Evolutionary conservation across 2,888 invertebrate species (phyloP).

Genomic region (Pammene fasciana): DNA sequence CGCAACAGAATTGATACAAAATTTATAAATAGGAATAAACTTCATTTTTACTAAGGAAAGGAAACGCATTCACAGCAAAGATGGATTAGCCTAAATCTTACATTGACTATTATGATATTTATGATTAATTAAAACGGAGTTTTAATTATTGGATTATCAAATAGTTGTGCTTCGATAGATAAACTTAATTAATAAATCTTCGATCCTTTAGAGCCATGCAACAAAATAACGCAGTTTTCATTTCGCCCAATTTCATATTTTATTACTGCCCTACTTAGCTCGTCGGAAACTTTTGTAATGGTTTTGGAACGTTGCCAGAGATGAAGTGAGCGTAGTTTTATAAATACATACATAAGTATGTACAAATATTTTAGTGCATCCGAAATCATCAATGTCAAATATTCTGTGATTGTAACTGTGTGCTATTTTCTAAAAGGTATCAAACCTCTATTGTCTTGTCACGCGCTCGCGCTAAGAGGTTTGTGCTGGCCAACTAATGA

Average conservation of each 20-base stretch:
- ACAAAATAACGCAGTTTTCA: slow-evolving; percentile 50
- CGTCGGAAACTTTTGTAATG: slow-evolving; percentile 73
- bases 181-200: slow-evolving; percentile 6
- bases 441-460: no score
- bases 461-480: no score
- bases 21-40: slow-evolving; percentile 42
- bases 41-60: slow-evolving; percentile 35
- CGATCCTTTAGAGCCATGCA: slow-evolving; percentile 16
- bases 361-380: neutral
- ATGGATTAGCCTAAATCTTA: no score
- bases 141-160: neutral
- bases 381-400: slow-evolving; percentile 13
- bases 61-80: slow-evolving; percentile 37
- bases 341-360: slow-evolving; percentile 42
- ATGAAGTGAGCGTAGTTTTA: slow-evolving; percentile 53
- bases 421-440: no score
- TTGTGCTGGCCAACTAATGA: no score
- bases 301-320: slow-evolving; percentile 70
- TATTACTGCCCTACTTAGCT: slow-evolving; percentile 70
- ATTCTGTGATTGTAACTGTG: no score
- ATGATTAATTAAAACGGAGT: no score
- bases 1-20: slow-evolving; percentile 30
- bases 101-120: no score
- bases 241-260: slow-evolving; percentile 66
- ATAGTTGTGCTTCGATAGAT: neutral